Evolutionary conservation across 2,113 vertebrate genomes (phyloP), one percentile per base, ranked within the genome.

Genomic region (Nothocercus julius): DNA sequence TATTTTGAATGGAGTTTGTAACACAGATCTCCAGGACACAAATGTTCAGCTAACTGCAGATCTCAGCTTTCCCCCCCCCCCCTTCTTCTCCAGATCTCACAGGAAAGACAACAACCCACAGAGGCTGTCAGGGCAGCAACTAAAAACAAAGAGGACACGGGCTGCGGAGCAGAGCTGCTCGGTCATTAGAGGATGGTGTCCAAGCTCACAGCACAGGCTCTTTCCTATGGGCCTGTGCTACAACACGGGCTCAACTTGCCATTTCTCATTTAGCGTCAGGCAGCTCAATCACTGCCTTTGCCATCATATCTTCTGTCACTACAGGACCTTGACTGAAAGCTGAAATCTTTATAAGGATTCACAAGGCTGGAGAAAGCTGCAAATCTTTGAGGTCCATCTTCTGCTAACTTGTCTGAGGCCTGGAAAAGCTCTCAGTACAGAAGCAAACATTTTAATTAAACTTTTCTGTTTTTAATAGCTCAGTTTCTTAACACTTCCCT

Each of bases 1-100:
- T 2, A 5, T 19, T 47, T 28, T 24, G 80, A 19, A n/a, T 4
- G 30, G 25, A 72, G 62, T 1, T 63, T 28, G 1, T 8, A 3
- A 38, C 32, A 5, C 5, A 1, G 28, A 0, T 62, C 51, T 42
- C 34, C 51, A 21, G 3, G 13, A 77, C 8, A 1, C 0, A 0
- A 10, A 5, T 0, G 8, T 77, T 67, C 70, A 62, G 58, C 54
- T 38, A 25, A 25, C 38, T 28, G 84, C 66, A 75, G 53, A 40
- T 8, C 87, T 54, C 76, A 14, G 82, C 83, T 74, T 8, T 40
- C 42, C 42, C 42, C 42, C 42, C 42, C 42, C 9, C 42, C 42
- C 9, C 9, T 20, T 47, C 18, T 86, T 82, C 40, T 72, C 38
- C 0, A 1, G 11, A 21, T 17, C 73, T 42, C 44, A 5, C n/a